phyloP scores from a whole-genome alignment of 2,888 invertebrate species.

The Craniophora ligustri region DNA sequence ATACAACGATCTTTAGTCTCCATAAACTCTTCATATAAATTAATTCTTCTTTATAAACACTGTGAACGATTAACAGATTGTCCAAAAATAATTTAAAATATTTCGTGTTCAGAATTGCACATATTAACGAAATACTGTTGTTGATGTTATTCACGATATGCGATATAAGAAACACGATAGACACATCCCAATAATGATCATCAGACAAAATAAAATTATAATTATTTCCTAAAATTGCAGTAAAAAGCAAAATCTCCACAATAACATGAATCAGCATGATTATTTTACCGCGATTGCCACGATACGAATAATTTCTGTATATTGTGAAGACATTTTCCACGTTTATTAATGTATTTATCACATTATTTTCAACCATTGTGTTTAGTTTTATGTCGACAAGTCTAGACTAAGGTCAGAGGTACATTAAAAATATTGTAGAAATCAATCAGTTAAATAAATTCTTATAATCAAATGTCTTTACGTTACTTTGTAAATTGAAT shows the following conservation, averaged over 20 bases:
- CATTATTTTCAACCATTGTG: not conserved
- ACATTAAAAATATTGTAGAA: not conserved
- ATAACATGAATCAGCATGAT: not conserved
- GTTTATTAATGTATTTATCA: slow-evolving; percentile 12
- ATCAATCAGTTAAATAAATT: too few species aligned
- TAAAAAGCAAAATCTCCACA: not conserved
- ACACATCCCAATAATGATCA: not conserved
- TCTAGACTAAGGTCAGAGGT: not conserved
- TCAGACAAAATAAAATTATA: not conserved
- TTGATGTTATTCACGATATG: not conserved
- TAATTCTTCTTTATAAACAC: not conserved
- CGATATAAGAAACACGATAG: not conserved
- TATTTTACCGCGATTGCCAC: not conserved
- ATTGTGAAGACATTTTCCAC: slow-evolving; percentile 8
- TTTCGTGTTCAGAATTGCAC: not conserved
- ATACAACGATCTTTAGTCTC: not conserved
- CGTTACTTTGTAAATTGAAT: too few species aligned
- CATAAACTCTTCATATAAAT: not conserved
- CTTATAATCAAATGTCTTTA: too few species aligned
- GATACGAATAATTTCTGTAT: slow-evolving; percentile 13
- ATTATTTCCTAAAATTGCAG: not conserved
- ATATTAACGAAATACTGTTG: not conserved
- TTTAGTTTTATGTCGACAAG: too few species aligned
- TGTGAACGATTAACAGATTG: not conserved
- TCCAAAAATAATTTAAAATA: not conserved